Conservation (phyloP, 2,888 invertebrate species). For the Thumatha senex region DNA sequence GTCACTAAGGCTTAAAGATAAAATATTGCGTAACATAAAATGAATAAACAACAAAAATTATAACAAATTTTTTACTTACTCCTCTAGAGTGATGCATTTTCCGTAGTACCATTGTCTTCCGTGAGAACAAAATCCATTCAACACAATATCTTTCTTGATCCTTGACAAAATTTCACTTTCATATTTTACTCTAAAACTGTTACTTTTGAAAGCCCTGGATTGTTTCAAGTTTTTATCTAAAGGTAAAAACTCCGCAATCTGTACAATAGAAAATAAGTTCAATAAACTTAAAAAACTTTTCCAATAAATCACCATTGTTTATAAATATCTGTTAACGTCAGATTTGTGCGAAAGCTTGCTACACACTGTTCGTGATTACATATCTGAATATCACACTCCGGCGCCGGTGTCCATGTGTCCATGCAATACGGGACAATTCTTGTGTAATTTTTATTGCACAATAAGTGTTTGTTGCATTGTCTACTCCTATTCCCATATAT, state of each 20-base stretch:
- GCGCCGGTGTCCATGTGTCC: too few species aligned
- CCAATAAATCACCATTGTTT: not conserved
- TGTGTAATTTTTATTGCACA: too few species aligned
- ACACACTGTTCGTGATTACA: too few species aligned
- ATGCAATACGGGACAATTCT: too few species aligned
- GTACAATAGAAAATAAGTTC: not conserved
- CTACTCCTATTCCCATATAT: too few species aligned
- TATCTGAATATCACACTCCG: too few species aligned
- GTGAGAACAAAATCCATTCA: not conserved
- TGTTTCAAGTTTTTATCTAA: not conserved
- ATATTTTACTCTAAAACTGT: not conserved
- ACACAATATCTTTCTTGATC: conserved; percentile 1
- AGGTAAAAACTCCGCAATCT: not conserved
- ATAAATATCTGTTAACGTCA: not conserved
- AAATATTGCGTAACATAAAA: too few species aligned
- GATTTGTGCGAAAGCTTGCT: not conserved
- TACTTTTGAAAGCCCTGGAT: not conserved
- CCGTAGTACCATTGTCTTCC: not conserved
- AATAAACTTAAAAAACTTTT: not conserved
- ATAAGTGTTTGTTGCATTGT: too few species aligned
- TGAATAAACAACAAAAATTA: too few species aligned
- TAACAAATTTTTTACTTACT: conserved; percentile 1
- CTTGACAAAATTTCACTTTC: not conserved
- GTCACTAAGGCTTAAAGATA: too few species aligned
- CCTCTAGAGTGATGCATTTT: not conserved